Percentiles rank a stretch among this genome's conserved stretches.
These are phyloP conservation scores for Gracilinanus agilis DNA, from an alignment of 2,113 vertebrate genomes.

Conservation along the genomic window DNA sequence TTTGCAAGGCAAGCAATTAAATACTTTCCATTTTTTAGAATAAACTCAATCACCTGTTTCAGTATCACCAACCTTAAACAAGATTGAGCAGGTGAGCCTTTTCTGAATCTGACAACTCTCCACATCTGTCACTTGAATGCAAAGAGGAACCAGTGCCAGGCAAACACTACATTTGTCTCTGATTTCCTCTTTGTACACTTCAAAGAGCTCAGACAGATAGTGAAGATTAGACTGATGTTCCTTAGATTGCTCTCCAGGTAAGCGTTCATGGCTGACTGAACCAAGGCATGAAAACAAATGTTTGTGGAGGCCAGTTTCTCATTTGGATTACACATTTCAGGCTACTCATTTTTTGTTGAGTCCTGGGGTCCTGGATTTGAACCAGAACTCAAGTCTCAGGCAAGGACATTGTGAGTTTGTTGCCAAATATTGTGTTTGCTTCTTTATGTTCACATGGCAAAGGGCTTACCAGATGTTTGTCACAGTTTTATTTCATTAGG, in stretches of 20 bases:
- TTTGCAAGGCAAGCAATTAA: slow-evolving; percentile 47
- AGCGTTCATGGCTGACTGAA: not conserved
- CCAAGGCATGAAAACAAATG: not conserved
- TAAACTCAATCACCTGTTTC: slow-evolving; percentile 60
- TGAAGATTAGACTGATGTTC: not conserved
- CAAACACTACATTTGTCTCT: not conserved
- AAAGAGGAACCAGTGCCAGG: slow-evolving; percentile 6
- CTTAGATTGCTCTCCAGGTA: slow-evolving; percentile 22
- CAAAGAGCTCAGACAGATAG: not conserved
- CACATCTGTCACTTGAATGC: slow-evolving; percentile 61
- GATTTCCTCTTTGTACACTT: slow-evolving; percentile 40
- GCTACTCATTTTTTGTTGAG: not conserved
- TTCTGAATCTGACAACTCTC: slow-evolving; percentile 36
- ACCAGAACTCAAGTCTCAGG: slow-evolving; percentile 11
- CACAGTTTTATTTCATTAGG: slow-evolving; percentile 63
- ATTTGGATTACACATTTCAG: not conserved
- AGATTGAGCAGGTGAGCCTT: slow-evolving; percentile 50
- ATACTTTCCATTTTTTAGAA: slow-evolving; percentile 48
- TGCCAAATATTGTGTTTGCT: not conserved
- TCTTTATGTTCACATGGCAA: slow-evolving; percentile 27
- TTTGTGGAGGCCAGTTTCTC: not conserved
- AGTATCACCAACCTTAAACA: slow-evolving; percentile 48
- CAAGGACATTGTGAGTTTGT: not conserved
- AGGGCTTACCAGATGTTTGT: slow-evolving; percentile 67
- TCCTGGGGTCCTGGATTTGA: slow-evolving; percentile 21